Base-by-base conservation (phyloP, 2,797 vertebrate species). In the Lagocephalus sceleratus region DNA sequence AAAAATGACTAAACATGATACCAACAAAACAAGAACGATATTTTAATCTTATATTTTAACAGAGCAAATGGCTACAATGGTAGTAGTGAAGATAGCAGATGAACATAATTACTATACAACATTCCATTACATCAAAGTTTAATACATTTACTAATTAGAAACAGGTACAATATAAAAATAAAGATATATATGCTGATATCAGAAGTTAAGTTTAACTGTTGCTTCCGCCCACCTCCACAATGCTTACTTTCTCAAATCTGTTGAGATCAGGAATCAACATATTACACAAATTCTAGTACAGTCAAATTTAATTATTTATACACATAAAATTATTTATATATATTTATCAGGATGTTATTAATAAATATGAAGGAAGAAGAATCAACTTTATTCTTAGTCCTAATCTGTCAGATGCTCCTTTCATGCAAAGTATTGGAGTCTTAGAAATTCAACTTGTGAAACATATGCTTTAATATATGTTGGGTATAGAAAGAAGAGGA, bases 361-460 rank as follows among this genome's bases (percentile, higher is more conserved):
- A 42, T 42, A 42, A 42, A 40, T 15, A n/a, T 40, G n/a, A 42
- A 42, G 15, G 32, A 35, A 14, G 14, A 35, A 29, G 26, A 29
- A 29, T 9, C 11, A 29, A 29, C 9, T 46, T 35, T 51, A 29
- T 51, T 47, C 20, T 19, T 15, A 12, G 17, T 21, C 38, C 15
- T 29, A 35, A 53, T 57, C 20, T 0, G 20, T 5, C 16, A 40
- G 19, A 10, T 17, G 23, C 38, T 75, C 35, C 16, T 57, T 67
- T 43, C 25, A 21, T 47, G 53, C 26, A 38, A 57, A 19, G 50
- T 50, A 68, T 39, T 41, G 23, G 43, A 57, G 50, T 73, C 25
- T 62, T 16, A 8, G 19, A 63, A 67, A 60, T 54, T 49, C 60
- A 63, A 51, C 51, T 35, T 20, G 6, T 60, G 66, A 57, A 55